A percentile compares a stretch with the other conserved stretches of the same genome.
These are phyloP conservation scores for Eulacestoma nigropectus DNA, from an alignment of 2,113 vertebrate species.

Conservation along the genomic window DNA sequence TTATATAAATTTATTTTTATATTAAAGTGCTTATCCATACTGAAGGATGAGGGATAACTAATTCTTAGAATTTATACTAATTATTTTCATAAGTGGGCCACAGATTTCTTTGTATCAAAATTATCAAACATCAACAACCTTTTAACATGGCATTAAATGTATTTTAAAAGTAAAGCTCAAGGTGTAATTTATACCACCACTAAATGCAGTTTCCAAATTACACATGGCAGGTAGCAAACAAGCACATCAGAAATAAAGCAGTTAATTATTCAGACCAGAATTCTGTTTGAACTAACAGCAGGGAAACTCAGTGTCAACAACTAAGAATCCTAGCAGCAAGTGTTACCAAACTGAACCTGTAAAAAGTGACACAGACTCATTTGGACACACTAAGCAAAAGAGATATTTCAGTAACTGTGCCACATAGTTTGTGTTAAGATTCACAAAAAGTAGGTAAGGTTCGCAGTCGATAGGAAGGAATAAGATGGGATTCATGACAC, in stretches of 20 bases:
- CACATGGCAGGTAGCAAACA: neutral
- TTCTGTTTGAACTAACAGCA: neutral
- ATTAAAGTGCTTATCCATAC: neutral
- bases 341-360: neutral
- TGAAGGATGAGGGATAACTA: neutral
- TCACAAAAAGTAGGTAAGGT: neutral
- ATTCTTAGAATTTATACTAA: neutral
- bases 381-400: neutral
- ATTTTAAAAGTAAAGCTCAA: neutral
- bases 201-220: neutral
- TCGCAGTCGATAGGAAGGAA: fast-evolving
- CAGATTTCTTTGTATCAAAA: neutral
- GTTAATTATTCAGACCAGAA: neutral
- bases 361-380: neutral
- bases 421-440: neutral
- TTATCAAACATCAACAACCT: neutral
- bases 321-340: neutral
- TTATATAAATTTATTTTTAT: neutral
- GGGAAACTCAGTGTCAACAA: neutral
- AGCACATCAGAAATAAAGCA: neutral
- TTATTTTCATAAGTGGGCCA: neutral
- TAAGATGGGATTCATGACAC: neutral
- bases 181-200: neutral
- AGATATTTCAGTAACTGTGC: neutral
- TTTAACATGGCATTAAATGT: neutral